Conservation (phyloP, 1,140 invertebrate genomes). For the Drosophila teissieri region DNA sequence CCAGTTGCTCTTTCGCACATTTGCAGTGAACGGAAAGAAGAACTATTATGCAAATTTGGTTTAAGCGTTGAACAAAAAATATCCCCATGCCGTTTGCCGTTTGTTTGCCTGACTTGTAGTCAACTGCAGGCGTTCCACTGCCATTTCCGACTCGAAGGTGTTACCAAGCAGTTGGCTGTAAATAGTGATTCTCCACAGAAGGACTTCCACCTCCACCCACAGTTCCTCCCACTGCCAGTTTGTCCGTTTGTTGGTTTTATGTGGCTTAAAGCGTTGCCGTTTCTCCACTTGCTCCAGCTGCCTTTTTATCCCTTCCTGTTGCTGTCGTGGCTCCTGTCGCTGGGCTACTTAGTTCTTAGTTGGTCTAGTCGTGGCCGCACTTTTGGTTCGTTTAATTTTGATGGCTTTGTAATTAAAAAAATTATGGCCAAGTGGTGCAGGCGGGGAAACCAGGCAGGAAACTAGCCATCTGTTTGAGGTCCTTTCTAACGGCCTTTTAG, state of each 20-base stretch:
- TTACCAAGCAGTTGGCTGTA: constrained; percentile 62
- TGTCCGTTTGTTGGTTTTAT: constrained; percentile 68
- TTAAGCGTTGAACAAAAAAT: constrained; percentile 60
- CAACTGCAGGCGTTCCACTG: constrained; percentile 47
- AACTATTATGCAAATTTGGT: constrained; percentile 73
- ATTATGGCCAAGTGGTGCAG: constrained; percentile 40
- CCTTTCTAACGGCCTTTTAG: constrained; percentile 37
- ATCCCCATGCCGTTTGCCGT: constrained; percentile 51
- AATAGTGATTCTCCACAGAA: constrained; percentile 18
- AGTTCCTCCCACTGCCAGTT: constrained; percentile 32
- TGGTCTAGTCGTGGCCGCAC: constrained; percentile 38
- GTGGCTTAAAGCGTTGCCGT: constrained; percentile 68
- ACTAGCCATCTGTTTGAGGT: constrained; percentile 44
- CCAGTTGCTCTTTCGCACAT: constrained; percentile 32
- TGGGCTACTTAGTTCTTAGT: constrained; percentile 68
- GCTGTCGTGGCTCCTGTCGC: constrained; percentile 54
- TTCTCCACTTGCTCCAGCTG: constrained; percentile 26
- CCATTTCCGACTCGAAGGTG: constrained; percentile 25
- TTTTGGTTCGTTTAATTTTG: constrained; percentile 63
- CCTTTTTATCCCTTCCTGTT: constrained; percentile 23
- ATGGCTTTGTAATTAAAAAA: constrained; percentile 76
- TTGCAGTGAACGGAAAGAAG: constrained; percentile 42
- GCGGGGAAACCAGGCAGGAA: not conserved
- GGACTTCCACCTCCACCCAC: not conserved
- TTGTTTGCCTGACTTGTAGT: constrained; percentile 53